Percentiles rank a stretch among this genome's conserved stretches.
phyloP scores from a whole-genome alignment of 2,888 invertebrate species.

The Lysandra bellargus region DNA sequence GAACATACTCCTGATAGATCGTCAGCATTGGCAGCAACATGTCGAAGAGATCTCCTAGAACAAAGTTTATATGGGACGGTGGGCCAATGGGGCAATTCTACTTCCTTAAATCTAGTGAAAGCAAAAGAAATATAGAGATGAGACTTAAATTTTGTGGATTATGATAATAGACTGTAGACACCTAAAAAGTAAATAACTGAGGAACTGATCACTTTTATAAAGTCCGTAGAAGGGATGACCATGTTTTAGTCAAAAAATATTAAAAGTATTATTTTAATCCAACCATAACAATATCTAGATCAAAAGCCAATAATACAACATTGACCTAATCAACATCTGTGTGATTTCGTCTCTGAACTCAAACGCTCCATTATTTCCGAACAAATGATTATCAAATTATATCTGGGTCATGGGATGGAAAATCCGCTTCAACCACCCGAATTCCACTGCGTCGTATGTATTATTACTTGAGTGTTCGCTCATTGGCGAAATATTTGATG shows the following conservation, averaged over 20 bases:
- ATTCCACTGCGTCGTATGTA: not conserved
- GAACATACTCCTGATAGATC: conserved; percentile 96
- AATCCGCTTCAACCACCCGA: conserved; percentile 12
- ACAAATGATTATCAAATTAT: conserved; percentile 36
- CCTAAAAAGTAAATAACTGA: not conserved
- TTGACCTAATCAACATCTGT: not conserved
- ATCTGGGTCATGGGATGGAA: conserved; percentile 27
- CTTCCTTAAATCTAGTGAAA: not conserved
- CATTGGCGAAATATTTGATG: not conserved
- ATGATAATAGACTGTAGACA: not conserved
- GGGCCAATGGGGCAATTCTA: not conserved
- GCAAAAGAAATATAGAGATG: too few species aligned
- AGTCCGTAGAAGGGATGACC: too few species aligned
- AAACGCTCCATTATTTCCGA: conserved; percentile 1
- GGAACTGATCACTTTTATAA: too few species aligned
- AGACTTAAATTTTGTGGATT: too few species aligned
- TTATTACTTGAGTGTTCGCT: conserved; percentile 9
- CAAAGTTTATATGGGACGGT: conserved; percentile 40
- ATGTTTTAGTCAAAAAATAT: too few species aligned
- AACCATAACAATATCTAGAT: not conserved
- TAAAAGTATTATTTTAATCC: not conserved
- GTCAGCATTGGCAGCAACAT: conserved; percentile 96
- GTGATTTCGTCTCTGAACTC: not conserved
- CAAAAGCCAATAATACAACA: conserved; percentile 1
- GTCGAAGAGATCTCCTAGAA: conserved; percentile 93